Evolutionary conservation across 1,140 invertebrate genomes (phyloP).

Genomic region (Leptinotarsa texana): DNA sequence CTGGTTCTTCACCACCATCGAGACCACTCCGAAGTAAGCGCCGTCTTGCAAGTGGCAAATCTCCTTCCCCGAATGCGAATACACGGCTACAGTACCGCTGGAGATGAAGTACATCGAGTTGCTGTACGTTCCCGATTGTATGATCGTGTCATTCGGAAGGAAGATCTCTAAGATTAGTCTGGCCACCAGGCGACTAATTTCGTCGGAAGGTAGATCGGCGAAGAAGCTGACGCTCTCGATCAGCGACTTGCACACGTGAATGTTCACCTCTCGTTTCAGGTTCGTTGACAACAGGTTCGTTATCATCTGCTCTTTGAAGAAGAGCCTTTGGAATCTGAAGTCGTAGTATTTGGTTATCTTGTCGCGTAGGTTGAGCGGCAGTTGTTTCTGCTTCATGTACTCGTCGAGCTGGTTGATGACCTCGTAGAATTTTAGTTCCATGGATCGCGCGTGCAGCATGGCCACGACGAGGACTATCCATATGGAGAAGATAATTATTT

Average conservation of each 20-base stretch:
- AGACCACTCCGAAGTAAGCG: constrained; percentile 47
- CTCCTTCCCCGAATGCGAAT: constrained; percentile 63
- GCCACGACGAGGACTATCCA: constrained; percentile 36
- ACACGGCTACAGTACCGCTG: constrained; percentile 62
- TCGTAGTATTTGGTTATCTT: constrained; percentile 41
- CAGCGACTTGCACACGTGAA: constrained; percentile 41
- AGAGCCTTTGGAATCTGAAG: constrained; percentile 43
- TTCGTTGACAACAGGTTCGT: constrained; percentile 37
- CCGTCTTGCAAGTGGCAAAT: constrained; percentile 41
- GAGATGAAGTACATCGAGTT: constrained; percentile 66
- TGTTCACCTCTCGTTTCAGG: constrained; percentile 45
- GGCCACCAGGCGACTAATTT: constrained; percentile 38
- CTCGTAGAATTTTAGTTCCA: constrained; percentile 40
- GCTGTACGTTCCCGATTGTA: constrained; percentile 60
- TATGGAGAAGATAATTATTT: constrained; percentile 40
- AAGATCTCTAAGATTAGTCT: constrained; percentile 45
- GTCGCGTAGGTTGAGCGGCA: constrained; percentile 36
- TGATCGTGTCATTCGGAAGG: constrained; percentile 53
- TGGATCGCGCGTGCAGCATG: constrained; percentile 21
- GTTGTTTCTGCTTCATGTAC: constrained; percentile 44
- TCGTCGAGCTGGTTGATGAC: constrained; percentile 43
- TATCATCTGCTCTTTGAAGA: constrained; percentile 38
- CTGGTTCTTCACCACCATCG: constrained; percentile 59
- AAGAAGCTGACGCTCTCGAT: constrained; percentile 46
- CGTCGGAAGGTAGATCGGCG: constrained; percentile 35